Base-by-base conservation (phyloP, 2,113 vertebrate species). In the Mus spicilegus region DNA sequence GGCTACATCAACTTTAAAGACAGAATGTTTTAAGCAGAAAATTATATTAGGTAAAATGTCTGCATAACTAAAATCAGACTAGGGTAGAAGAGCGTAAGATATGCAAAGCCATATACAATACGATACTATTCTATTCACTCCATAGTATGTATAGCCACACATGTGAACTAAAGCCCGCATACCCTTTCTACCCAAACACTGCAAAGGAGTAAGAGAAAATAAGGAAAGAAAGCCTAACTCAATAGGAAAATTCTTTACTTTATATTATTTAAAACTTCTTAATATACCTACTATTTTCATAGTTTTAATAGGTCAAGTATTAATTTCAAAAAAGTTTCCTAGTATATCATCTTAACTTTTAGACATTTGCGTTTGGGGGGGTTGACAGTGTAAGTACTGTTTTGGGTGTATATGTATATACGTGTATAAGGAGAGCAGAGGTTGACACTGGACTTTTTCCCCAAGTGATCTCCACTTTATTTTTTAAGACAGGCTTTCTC, bases 91-190 rank as follows among this genome's bases (percentile, higher is more conserved):
- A 33, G 11, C 22, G 33, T 14, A 70, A 84, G 13, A 39, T 24
- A 89, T 0, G 46, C 36, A 54, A 84, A 17, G 20, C 2, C 24
- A 87, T 5, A n/a, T n/a, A 7, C 11, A 70, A 33, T 36, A 49
- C 26, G 42, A 24, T n/a, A 28, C 2, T 63, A 30, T 46, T 46
- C 22, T 86, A 10, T 30, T 46, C 16, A 20, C 26, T 51, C 51
- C 8, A 19, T n/a, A n/a, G 51, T 26, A 75, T 12, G 0, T 4
- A 33, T 7, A 33, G 1, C 33, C 13, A n/a, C 4, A 9, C n/a
- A 9, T 69, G 30, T 28, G 65, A n/a, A 67, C 42, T 17, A 72
- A 58, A 94, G 81, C 20, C 67, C 72, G 51, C 13, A 14, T 78
- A 73, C 14, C 1, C 30, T 65, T 20, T 58, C 20, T 4, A 58